These are phyloP conservation scores for Temnopleurus reevesii DNA, from an alignment of 53 echinoderm and acorn worm genomes.

Conservation along the genomic window DNA sequence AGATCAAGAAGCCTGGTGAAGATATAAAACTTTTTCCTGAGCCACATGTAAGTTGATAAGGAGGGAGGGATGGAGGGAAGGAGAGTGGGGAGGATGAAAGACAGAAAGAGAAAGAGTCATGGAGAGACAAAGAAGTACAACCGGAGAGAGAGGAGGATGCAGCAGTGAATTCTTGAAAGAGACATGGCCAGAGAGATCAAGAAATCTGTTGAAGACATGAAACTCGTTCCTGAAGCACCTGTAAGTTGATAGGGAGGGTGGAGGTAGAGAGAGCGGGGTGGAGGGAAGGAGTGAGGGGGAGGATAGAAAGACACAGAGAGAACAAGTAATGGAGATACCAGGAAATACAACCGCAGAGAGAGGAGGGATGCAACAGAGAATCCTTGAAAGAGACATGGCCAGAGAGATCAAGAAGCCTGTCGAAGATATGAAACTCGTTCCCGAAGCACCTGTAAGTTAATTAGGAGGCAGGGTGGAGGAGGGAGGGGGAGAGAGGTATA, in stretches of 20 bases:
- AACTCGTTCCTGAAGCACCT: constrained; percentile 74
- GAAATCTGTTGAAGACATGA: constrained; percentile 99
- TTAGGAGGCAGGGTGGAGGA: too few relatives aligned
- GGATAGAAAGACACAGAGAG: too few relatives aligned
- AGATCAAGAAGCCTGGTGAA: constrained; percentile 96
- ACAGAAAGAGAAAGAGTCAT: too few relatives aligned
- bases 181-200: constrained; percentile 90
- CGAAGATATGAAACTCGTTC: constrained; percentile 91
- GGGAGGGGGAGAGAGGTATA: too few relatives aligned
- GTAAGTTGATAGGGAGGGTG: too few relatives aligned
- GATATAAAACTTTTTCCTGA: constrained; percentile 91
- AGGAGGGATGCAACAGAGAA: constrained; percentile 79
- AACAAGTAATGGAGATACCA: too few relatives aligned
- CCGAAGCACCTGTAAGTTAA: constrained; percentile 73
- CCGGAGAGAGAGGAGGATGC: constrained; percentile 77
- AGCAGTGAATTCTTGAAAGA: constrained; percentile 83
- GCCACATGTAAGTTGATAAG: constrained; percentile 67
- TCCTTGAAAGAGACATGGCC: constrained; percentile 82
- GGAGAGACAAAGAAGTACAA: constrained; percentile 84
- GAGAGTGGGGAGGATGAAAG: too few relatives aligned
- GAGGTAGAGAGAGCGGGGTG: too few relatives aligned
- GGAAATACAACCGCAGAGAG: constrained; percentile 79
- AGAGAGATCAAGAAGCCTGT: constrained; percentile 97
- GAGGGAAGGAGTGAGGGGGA: too few relatives aligned
- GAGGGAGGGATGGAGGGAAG: not conserved